Conservation (phyloP, 37 sponge, comb jelly and placozoan genomes). For the Mnemiopsis leidyi region DNA sequence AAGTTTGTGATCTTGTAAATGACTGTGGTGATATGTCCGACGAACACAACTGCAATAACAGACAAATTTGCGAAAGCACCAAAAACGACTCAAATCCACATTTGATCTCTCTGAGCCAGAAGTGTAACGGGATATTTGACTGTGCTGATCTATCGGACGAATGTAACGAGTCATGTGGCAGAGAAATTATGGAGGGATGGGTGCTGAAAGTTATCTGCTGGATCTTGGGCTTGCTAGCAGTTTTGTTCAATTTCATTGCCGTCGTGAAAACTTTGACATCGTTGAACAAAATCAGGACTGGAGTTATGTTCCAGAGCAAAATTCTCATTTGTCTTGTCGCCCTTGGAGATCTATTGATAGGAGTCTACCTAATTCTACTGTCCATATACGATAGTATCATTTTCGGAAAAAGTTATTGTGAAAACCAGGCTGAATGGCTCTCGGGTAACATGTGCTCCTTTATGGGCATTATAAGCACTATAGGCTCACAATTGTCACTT, state of each 20-base stretch:
- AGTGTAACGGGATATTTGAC: not conserved
- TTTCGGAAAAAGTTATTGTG: not conserved
- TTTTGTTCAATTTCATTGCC: not conserved
- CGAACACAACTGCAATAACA: not conserved
- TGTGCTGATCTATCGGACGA: not conserved
- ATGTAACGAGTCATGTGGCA: not conserved
- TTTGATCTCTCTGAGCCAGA: not conserved
- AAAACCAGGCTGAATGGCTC: not conserved
- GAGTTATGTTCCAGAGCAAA: not conserved
- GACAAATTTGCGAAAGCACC: not conserved
- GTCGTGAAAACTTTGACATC: not conserved
- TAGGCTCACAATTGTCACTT: constrained; percentile 1
- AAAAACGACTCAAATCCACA: not conserved
- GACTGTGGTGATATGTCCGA: constrained; percentile 25
- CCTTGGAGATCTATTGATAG: not conserved
- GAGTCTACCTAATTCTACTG: not conserved
- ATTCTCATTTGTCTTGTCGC: not conserved
- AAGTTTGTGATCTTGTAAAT: not conserved
- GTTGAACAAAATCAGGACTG: not conserved
- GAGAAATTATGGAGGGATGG: not conserved
- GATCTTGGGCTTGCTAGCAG: not conserved
- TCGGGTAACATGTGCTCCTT: not conserved
- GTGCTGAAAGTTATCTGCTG: not conserved
- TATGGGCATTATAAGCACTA: not conserved
- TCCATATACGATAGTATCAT: not conserved